Evolutionary conservation across 2,888 invertebrate genomes (phyloP), one percentile per base, ranked within the genome.

Genomic region (Nymphalis polychloros): DNA sequence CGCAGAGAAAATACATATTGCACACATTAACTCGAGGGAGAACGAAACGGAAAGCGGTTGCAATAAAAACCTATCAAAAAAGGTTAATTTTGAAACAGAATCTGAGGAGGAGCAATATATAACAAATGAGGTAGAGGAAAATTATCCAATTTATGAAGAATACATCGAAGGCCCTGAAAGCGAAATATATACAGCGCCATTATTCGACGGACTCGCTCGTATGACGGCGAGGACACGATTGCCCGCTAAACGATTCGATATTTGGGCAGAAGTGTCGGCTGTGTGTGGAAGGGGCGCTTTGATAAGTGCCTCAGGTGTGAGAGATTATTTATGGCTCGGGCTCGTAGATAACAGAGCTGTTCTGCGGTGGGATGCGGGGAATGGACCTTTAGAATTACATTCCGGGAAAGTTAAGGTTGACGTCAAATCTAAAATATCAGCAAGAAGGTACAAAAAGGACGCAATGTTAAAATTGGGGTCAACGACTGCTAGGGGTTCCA

Each of bases 301-400:
- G 70, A 72, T 92, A 62, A 90, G 87, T 75, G 87, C 89, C 70
- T 84, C 87, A 41, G 92, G 92, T 52, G 81, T 78, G 41, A 87
- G 87, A 79, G 92, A 92, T 82, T 89, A 92, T 81, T 83, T 92
- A 72, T 92, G 91, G 92, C 83, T 92, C 61, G 92, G 92, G 52
- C 85, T 92, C 72, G 80, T 87, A 20, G 84, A 87, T 63, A 84
- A 87, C 55, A 87, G 83, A 73, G 89, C 84, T 10, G 83, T 88
- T 50, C 78, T 92, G 71, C 85, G 87, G 46, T 90, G 90, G 88
- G 87, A 92, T 67, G 87, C 88, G 1, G 92, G 92, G 0, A 89
- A 88, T 71, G 92, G 92, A 2, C 85, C 88, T 10, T 77, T 83
- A 68, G 89, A 90, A 63, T 75, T 92, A 64, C 83, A 84, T 35